Base-by-base conservation (phyloP, 2,113 vertebrate species). In the Speoplatyrhinus poulsoni region DNA sequence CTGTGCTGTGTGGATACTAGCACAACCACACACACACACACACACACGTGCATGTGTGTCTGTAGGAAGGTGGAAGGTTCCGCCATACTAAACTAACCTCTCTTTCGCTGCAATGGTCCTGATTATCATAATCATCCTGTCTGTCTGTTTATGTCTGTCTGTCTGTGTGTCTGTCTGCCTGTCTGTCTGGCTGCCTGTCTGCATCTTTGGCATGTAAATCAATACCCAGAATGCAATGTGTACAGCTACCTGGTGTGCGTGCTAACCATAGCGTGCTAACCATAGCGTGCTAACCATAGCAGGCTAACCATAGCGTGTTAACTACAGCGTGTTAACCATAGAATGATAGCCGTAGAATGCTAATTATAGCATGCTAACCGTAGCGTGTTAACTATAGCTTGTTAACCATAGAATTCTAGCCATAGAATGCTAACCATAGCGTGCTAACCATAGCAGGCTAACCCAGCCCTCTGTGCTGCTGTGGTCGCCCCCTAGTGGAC, bases 31-130 rank as follows among this genome's bases (percentile, higher is more conserved):
- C 33, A 46, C 17, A 65, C 64, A 73, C 64, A 73, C 17, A 50
- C 19, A 69, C 54, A 15, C 26, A 67, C 13, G 3, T 55, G 4
- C 57, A 50, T 57, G 61, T 4, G 62, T 6, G 5, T 55, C 17
- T 75, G 12, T 67, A 70, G 46, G n/a, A 65, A 52, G 69, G 54
- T 77, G 54, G 54, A 59, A 57, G 62, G 70, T 75, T 62, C 52
- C 65, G 49, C 82, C 54, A 7, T 67, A 65, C 61, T 66, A 58
- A 62, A 87, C 86, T 90, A 88, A 90, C 79, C 67, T 69, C 17
- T 62, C 46, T 69, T 69, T 80, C 41, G 73, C 67, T n/a, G 11
- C 67, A 82, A 70, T 66, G 11, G 9, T 64, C 54, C 46, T 66
- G 58, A 83, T 85, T 82, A 68, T 62, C 54, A 26, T 71, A 70